phyloP scores from a whole-genome alignment of 2,888 invertebrate genomes.

The Chymomyza caudatula region DNA sequence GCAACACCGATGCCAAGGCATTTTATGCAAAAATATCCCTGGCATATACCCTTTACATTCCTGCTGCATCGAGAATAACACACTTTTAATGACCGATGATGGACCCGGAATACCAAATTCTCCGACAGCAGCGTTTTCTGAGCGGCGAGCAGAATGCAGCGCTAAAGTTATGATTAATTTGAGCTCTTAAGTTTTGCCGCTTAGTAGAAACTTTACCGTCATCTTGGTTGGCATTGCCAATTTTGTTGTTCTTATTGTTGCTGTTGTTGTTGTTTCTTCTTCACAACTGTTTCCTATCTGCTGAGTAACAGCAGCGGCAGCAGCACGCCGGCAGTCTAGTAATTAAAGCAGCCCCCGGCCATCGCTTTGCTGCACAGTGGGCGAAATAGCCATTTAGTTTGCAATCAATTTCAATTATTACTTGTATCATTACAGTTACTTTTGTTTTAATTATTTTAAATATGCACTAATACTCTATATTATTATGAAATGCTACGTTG shows the following conservation, averaged over 20 bases:
- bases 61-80: constrained; percentile 39
- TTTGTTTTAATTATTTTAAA: neutral
- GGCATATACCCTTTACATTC: neutral
- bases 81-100: constrained; percentile 54
- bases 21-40: constrained; percentile 32
- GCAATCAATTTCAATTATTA: neutral
- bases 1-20: constrained; percentile 32
- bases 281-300: constrained; percentile 54
- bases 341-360: constrained; percentile 49
- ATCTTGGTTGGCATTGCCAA: constrained; percentile 29
- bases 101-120: neutral
- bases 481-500: too few relatives aligned
- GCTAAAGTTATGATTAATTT: constrained; percentile 73
- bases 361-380: neutral
- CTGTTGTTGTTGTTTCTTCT: constrained; percentile 6
- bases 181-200: constrained; percentile 60
- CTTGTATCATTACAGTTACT: neutral
- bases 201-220: constrained; percentile 52
- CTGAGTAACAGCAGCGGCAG: constrained; percentile 10
- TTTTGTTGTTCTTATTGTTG: constrained; percentile 8
- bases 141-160: constrained; percentile 13
- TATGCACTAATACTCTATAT: too few relatives aligned
- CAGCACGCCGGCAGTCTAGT: constrained; percentile 33
- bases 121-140: neutral
- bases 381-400: neutral